Evolutionary conservation across 2,888 invertebrate genomes (phyloP), one percentile per base, ranked within the genome.

Genomic region (Spodoptera littoralis): DNA sequence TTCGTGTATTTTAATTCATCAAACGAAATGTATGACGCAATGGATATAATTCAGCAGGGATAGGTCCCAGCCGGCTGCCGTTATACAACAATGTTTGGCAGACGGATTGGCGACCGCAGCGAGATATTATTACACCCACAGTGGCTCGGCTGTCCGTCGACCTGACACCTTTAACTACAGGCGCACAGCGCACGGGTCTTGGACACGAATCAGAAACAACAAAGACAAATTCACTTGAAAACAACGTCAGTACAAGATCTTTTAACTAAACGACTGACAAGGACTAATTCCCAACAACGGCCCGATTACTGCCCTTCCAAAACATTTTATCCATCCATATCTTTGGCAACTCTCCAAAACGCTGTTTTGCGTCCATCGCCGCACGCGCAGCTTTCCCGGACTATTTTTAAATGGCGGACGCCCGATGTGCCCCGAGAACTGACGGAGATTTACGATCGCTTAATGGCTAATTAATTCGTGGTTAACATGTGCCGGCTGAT

Each of bases 401-500:
- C 81, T 87, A 88, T 85, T 84, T 87, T 82, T 84, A 84, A 66
- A 76, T 70, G 66, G 73, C 73, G 64, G 64, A 69, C 74, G 68
- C 76, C 61, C 80, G 79, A 79, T 67, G 70, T 76, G 74, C 73
- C 70, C 80, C 81, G 73, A 80, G 81, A 79, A 76, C 75, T 74
- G 76, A 73, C 80, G 65, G 73, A 79, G 82, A 88, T 85, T 88
- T 87, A 90, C 84, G 85, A 84, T 69, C 79, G 70, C 74, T 80
- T 88, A 89, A 88, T 88, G 80, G 82, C 73, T 83, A 84, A 88
- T 88, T 88, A 87, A 86, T 81, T 78, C 75, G 65, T 76, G 71
- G 78, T 73, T 78, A 81, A 78, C 82, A 81, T 74, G 70, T 81
- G 83, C 80, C 80, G 54, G 66, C 66, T 80, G 65, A 73, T 69